Conservation (phyloP, 2,797 vertebrate genomes). For the Myotis pilosus region DNA sequence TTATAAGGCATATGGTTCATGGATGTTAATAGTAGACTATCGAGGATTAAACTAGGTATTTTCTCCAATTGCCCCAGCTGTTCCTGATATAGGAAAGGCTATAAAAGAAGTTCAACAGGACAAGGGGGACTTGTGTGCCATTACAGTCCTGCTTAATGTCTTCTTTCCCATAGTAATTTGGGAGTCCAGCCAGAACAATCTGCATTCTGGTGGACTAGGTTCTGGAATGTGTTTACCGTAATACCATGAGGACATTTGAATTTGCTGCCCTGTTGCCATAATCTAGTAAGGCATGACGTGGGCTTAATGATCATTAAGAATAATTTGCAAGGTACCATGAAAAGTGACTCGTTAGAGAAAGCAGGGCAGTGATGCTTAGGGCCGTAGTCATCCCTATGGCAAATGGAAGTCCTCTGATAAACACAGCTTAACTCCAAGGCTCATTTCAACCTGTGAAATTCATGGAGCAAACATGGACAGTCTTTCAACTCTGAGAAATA, state of each 20-base stretch:
- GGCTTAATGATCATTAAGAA: not conserved
- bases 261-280: not conserved
- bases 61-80: not conserved
- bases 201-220: not conserved
- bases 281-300: not conserved
- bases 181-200: not conserved
- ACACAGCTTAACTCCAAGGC: not conserved
- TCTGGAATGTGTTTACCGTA: not conserved
- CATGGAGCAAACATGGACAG: not conserved
- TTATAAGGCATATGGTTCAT: not conserved
- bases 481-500: not conserved
- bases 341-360: not conserved
- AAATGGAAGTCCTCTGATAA: not conserved
- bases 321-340: not conserved
- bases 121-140: fast-evolving
- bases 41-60: not conserved
- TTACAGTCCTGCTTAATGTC: not conserved
- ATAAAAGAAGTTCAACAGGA: not conserved
- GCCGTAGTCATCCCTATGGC: not conserved
- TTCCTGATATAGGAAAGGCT: not conserved
- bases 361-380: fast-evolving
- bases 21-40: not conserved
- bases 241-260: not conserved
- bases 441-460: not conserved
- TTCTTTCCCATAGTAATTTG: not conserved